Evolutionary conservation across 2,888 invertebrate species (phyloP).

Genomic region (Leucoma salicis): DNA sequence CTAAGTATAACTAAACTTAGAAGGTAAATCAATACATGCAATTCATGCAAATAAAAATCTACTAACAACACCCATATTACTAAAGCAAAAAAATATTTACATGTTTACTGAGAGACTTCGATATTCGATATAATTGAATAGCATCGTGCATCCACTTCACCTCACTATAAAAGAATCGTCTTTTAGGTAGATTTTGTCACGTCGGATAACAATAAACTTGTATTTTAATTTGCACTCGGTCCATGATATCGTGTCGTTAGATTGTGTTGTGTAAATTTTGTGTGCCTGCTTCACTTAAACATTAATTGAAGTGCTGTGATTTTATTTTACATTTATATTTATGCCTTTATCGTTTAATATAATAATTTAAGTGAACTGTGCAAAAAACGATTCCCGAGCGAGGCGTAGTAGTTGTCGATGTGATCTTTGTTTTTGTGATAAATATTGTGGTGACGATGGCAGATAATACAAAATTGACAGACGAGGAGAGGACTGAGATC

Average conservation of each 20-base stretch:
- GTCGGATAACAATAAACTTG: constrained; percentile 26
- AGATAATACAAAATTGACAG: constrained; percentile 82
- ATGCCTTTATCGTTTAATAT: constrained; percentile 28
- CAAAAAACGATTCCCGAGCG: constrained; percentile 26
- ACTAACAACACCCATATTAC: no score
- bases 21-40: no score
- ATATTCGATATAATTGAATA: no score
- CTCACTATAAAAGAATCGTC: no score
- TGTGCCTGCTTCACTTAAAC: constrained; percentile 17
- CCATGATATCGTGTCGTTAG: constrained; percentile 22
- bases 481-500: constrained; percentile 88
- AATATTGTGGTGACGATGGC: constrained; percentile 72
- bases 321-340: constrained; percentile 36
- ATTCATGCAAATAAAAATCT: no score
- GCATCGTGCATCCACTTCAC: no score
- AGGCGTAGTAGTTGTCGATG: constrained; percentile 48
- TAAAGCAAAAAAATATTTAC: no score
- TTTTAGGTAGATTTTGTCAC: no score
- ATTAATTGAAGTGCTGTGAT: constrained; percentile 29
- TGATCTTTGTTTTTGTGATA: constrained; percentile 57
- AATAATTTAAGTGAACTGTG: constrained; percentile 57
- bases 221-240: constrained; percentile 36
- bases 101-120: no score
- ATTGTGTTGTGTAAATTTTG: constrained; percentile 23
- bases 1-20: no score